Percentiles rank a stretch among this genome's conserved stretches.
Evolutionary conservation across 2,797 vertebrate genomes (phyloP).

Genomic region (Enteromius fasciolatus): DNA sequence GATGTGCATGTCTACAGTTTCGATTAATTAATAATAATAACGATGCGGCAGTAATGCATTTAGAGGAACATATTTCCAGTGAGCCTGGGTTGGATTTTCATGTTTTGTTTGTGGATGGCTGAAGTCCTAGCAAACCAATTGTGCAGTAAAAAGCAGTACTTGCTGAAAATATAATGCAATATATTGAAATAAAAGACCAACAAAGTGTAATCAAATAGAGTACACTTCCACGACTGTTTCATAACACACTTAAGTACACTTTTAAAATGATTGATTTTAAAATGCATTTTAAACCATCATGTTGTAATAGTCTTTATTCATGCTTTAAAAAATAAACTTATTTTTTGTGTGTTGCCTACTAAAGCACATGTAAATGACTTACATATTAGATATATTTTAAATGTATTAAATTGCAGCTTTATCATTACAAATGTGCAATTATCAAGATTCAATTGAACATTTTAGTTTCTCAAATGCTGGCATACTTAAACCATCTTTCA

Average conservation of each 20-base stretch:
- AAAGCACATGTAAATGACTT: not conserved
- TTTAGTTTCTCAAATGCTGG: not conserved
- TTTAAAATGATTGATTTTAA: not conserved
- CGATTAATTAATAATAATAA: no score
- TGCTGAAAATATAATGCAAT: not conserved
- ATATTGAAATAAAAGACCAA: not conserved
- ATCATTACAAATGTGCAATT: not conserved
- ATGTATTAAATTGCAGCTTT: not conserved
- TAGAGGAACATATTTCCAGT: no score
- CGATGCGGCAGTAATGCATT: no score
- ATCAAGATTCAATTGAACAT: not conserved
- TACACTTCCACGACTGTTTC: not conserved
- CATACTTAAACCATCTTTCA: not conserved
- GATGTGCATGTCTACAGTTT: no score
- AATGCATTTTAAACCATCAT: not conserved
- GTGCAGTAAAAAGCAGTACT: not conserved
- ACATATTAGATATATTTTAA: not conserved
- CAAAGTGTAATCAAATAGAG: not conserved
- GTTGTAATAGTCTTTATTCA: not conserved
- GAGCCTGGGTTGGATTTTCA: not conserved
- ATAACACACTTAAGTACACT: not conserved
- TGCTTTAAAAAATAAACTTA: not conserved
- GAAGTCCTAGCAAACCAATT: conserved; percentile 32
- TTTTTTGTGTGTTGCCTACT: not conserved
- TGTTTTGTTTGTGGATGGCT: conserved; percentile 37